Conservation (phyloP, 2,888 invertebrate genomes). For the Hirtodrosophila alboralis region DNA sequence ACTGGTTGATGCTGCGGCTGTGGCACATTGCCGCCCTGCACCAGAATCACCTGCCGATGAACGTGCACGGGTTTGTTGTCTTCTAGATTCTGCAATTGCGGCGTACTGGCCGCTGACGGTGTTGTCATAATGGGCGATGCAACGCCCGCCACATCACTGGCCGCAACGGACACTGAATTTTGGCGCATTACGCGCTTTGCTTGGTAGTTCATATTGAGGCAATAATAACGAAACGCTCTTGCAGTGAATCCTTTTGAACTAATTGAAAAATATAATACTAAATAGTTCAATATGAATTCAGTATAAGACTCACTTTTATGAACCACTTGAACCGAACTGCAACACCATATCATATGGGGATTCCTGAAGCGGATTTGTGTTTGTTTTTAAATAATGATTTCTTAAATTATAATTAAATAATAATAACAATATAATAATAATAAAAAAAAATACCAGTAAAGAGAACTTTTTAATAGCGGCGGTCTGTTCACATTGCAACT, state of each 20-base stretch:
- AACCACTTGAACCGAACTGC: neutral
- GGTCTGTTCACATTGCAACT: too few relatives aligned
- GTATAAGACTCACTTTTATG: neutral
- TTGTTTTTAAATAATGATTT: too few relatives aligned
- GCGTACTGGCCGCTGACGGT: conserved; percentile 55
- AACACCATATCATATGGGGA: neutral
- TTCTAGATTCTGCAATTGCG: conserved; percentile 47
- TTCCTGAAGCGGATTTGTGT: too few relatives aligned
- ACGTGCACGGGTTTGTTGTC: conserved; percentile 62
- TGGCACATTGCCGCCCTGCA: conserved; percentile 48
- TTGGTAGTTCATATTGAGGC: conserved; percentile 69
- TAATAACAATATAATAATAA: too few relatives aligned
- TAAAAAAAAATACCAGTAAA: too few relatives aligned
- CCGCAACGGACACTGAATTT: conserved; percentile 63
- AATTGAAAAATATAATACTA: neutral
- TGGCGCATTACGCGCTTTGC: conserved; percentile 73
- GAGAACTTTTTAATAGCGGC: too few relatives aligned
- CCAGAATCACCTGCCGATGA: conserved; percentile 66
- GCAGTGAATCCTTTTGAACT: neutral
- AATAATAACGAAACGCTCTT: neutral
- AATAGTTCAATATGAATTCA: neutral
- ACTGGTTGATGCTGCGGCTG: conserved; percentile 47
- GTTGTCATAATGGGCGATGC: conserved; percentile 55
- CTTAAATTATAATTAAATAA: too few relatives aligned
- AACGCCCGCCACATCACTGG: conserved; percentile 37